A percentile compares a stretch with the other conserved stretches of the same genome.
Evolutionary conservation across 2,888 invertebrate species (phyloP).

Genomic region (Tholera decimalis): DNA sequence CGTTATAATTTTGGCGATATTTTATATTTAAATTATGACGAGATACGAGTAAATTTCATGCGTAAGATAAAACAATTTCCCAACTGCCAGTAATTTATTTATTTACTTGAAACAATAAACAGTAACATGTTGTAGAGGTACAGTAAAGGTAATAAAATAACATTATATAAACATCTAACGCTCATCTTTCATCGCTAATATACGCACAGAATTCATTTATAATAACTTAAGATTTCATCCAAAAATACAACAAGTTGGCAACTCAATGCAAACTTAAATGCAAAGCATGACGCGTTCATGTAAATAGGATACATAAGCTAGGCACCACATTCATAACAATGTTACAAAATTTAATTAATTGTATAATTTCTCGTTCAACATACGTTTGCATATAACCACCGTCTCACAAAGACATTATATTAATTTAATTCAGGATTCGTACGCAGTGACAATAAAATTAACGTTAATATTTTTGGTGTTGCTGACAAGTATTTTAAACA

Average conservation of each 20-base stretch:
- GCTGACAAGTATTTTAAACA: slow-evolving; percentile 13
- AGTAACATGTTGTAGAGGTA: too few species aligned
- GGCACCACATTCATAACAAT: slow-evolving; percentile 47
- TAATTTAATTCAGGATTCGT: slow-evolving; percentile 63
- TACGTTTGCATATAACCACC: slow-evolving; percentile 55
- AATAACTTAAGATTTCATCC: slow-evolving; percentile 22
- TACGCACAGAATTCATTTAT: slow-evolving; percentile 19
- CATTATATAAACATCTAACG: too few species aligned
- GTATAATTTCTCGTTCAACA: slow-evolving; percentile 60
- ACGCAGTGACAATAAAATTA: slow-evolving; percentile 44
- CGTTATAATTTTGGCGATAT: background rate
- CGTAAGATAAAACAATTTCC: slow-evolving; percentile 23
- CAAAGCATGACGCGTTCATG: slow-evolving; percentile 33
- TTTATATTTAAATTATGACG: background rate
- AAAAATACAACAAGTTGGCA: slow-evolving; percentile 21
- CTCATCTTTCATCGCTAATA: slow-evolving; percentile 10
- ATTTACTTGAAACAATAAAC: too few species aligned
- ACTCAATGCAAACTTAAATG: slow-evolving; percentile 37
- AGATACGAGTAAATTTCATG: background rate
- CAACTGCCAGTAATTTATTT: too few species aligned
- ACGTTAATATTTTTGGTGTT: slow-evolving; percentile 29
- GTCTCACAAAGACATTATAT: slow-evolving; percentile 59
- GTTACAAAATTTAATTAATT: slow-evolving; percentile 64
- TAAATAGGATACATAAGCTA: slow-evolving; percentile 44
- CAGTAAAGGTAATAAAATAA: too few species aligned